phyloP scores from a whole-genome alignment of 2,797 vertebrate species.

The Coreius guichenoti region DNA sequence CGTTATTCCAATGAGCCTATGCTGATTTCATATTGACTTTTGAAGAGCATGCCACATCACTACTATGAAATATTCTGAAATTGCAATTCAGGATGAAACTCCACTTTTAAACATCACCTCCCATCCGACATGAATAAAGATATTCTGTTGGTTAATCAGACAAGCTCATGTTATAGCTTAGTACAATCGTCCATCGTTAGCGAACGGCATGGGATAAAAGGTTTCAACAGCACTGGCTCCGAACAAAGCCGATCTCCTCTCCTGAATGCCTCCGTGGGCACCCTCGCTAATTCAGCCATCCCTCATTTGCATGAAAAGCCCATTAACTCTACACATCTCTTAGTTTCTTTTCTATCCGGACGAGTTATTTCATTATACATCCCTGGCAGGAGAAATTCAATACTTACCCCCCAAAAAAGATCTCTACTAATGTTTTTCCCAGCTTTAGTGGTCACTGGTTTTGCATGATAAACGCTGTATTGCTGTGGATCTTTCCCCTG shows the following conservation, averaged over 20 bases:
- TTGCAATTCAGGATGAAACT: background rate
- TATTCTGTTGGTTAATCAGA: slow-evolving; percentile 58
- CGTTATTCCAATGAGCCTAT: background rate
- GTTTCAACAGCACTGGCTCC: slow-evolving; percentile 49
- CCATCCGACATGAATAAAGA: slow-evolving; percentile 6
- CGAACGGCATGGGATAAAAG: slow-evolving; percentile 4
- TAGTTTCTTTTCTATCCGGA: slow-evolving; percentile 58
- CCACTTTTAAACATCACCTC: background rate
- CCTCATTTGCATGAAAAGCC: slow-evolving; percentile 69
- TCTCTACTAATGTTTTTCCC: slow-evolving; percentile 37
- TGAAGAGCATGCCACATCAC: background rate
- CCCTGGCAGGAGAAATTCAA: slow-evolving; percentile 8
- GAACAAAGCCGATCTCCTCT: slow-evolving; percentile 65
- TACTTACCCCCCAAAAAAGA: background rate
- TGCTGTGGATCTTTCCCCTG: slow-evolving; percentile 33
- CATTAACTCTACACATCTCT: slow-evolving; percentile 61
- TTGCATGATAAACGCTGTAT: slow-evolving; percentile 71
- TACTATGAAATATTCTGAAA: background rate
- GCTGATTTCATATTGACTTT: background rate
- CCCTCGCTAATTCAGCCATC: slow-evolving; percentile 59
- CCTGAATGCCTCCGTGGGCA: slow-evolving; percentile 59
- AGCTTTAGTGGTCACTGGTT: slow-evolving; percentile 58
- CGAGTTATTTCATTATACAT: slow-evolving; percentile 68
- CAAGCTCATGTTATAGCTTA: slow-evolving; percentile 65
- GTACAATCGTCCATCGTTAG: slow-evolving; percentile 17